Base-by-base conservation (phyloP, 2,797 vertebrate genomes). In the Lagorchestes hirsutus region DNA sequence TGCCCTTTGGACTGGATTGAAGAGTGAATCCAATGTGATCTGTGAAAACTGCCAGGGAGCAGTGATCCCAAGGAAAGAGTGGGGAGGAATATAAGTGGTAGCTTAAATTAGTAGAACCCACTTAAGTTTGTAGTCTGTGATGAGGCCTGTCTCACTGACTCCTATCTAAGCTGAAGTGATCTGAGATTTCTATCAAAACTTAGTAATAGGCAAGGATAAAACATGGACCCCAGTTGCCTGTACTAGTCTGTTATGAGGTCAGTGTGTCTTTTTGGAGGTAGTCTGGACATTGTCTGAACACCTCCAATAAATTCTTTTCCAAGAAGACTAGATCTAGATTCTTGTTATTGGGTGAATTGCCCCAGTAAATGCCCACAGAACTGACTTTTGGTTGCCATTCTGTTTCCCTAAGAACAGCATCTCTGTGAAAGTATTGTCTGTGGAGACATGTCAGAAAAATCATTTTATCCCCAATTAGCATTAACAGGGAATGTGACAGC, bases 401-500 rank as follows among this genome's bases (percentile, higher is more conserved):
- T 96, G 67, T 28, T 96, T 97, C 96, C 74, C 67, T 96, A 97
- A 96, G 93, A 59, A 93, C 92, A 97, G 62, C 94, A 96, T 87
- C 97, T 97, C 96, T 95, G 94, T 95, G 96, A 96, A 98, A 98
- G 96, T 97, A 97, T 52, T 94, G 96, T 95, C 97, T 97, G 46
- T 74, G 95, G 93, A 95, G 93, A 97, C 46, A 55, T 34, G 50
- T 97, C 96, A 93, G 95, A 94, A 27, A 95, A 95, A 87, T 97
- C 92, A 91, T 58, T 95, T 96, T 96, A 92, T 96, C 96, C 52
- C 96, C 94, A 98, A 96, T 98, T 97, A 93, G 92, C 94, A 91
- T 97, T 92, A 97, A 92, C 93, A 95, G 96, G 96, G 97, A 97
- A 3, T 90, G 1, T 97, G 97, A 92, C 93, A 96, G 91, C 58